These are phyloP conservation scores for Criorhina ranunculi DNA, from an alignment of 2,888 invertebrate species.

Conservation along the genomic window DNA sequence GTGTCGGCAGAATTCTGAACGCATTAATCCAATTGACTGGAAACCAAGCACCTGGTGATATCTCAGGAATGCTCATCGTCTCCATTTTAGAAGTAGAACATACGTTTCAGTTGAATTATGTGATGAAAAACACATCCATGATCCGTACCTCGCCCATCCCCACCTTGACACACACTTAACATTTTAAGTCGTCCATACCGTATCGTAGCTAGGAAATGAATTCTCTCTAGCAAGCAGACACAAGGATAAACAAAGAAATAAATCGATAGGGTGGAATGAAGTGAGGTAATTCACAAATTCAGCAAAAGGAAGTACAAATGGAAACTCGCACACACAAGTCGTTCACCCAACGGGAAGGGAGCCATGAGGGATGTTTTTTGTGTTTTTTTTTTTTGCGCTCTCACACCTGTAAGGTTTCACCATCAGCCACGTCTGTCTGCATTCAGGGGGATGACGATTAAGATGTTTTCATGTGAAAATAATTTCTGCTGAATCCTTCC, in stretches of 20 bases:
- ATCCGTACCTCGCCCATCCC: too few species aligned
- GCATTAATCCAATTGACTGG: slow-evolving; percentile 3
- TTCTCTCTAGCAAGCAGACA: not conserved
- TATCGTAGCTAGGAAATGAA: not conserved
- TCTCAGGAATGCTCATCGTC: not conserved
- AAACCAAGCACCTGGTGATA: slow-evolving; percentile 10
- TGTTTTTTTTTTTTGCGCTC: too few species aligned
- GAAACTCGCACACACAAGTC: slow-evolving; percentile 10
- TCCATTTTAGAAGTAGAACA: too few species aligned
- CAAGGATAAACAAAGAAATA: slow-evolving; percentile 8
- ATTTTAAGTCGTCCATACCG: too few species aligned
- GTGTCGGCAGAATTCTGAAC: not conserved
- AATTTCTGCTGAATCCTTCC: slow-evolving; percentile 1
- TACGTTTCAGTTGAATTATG: too few species aligned
- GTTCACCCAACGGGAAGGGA: not conserved
- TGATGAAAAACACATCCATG: too few species aligned
- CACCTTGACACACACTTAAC: too few species aligned
- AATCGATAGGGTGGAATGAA: slow-evolving; percentile 30
- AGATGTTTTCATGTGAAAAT: slow-evolving; percentile 15
- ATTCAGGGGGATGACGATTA: not conserved
- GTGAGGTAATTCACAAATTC: not conserved
- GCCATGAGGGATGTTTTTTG: not conserved
- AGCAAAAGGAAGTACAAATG: slow-evolving; percentile 1
- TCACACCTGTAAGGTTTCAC: too few species aligned
- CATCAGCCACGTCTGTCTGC: too few species aligned